Base-by-base conservation (phyloP, 2,113 vertebrate species). In the Thunnus thynnus region DNA sequence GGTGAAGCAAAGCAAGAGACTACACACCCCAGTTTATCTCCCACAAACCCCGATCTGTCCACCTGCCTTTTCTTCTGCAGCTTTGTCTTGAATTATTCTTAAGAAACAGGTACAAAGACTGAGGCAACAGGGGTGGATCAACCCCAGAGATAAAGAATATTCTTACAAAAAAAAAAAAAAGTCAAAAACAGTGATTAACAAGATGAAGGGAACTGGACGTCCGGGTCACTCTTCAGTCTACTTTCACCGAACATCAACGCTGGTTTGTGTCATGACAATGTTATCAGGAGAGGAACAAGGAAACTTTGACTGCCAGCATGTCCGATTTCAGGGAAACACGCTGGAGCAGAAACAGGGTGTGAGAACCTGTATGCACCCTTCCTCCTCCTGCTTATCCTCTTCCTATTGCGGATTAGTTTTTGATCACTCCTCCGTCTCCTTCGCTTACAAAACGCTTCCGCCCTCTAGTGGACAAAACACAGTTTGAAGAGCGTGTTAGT, bases 401-500 rank as follows among this genome's bases (percentile, higher is more conserved):
- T 83, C 47, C 3, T 85, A 72, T 18, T 51, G 32, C 44, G 12
- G 25, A 62, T 94, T 93, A 97, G 87, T 84, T 94, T 89, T 97
- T 96, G 68, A 97, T 93, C 10, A 76, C 68, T 0, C 96, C 96
- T 0, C 96, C 96, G 0, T 97, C 96, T 12, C 96, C 96, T 86
- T 97, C 96, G 2, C 96, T 97, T 44, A 97, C 95, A 51, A 97
- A 97, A n/a, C 96, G 96, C 85, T 97, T 97, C 17, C 96, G 94
- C 86, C 96, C 96, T 93, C 96, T 97, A 62, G 55, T 84, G 88
- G 86, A 79, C 1, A 22, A 78, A 66, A 52, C 5, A 48, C 10
- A 54, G 18, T 44, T 77, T 65, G 22, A 52, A 16, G 72, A 20
- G 70, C 27, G 14, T 13, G 46, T 58, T 17, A 18, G 13, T 20